phyloP scores from a whole-genome alignment of 2,888 invertebrate species.

The Athalia cordata region DNA sequence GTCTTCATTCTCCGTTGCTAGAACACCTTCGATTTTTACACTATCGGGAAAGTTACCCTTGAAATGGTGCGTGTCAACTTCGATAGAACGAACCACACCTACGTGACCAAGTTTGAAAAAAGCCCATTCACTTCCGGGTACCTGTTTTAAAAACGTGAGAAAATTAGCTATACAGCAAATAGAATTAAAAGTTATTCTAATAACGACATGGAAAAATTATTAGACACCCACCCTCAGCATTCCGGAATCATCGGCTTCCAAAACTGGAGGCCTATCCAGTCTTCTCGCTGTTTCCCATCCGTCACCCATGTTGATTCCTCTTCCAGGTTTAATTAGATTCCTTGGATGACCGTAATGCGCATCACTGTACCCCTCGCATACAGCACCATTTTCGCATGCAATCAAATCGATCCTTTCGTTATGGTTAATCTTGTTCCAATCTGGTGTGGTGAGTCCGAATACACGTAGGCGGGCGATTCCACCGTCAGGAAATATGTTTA shows the following conservation, averaged over 20 bases:
- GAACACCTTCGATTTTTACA: constrained; percentile 76
- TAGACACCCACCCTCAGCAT: constrained; percentile 76
- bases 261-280: constrained; percentile 77
- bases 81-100: constrained; percentile 75
- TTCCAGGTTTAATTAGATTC: constrained; percentile 77
- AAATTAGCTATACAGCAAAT: not conserved
- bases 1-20: constrained; percentile 65
- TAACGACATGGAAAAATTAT: not conserved
- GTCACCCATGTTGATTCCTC: constrained; percentile 77
- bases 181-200: not conserved
- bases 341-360: constrained; percentile 81
- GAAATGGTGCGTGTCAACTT: constrained; percentile 79
- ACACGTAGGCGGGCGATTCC: constrained; percentile 79
- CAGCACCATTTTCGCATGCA: constrained; percentile 76
- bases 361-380: constrained; percentile 77
- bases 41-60: constrained; percentile 81
- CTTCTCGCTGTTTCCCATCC: constrained; percentile 82
- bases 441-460: constrained; percentile 75
- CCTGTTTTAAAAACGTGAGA: constrained; percentile 48
- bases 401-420: constrained; percentile 74
- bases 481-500: constrained; percentile 81
- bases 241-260: constrained; percentile 76
- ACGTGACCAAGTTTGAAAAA: constrained; percentile 77
- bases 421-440: constrained; percentile 55
- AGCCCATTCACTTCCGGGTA: constrained; percentile 77